Base-by-base conservation (phyloP, 30 jellyfish, hydroid and myxozoan species). In the Calvadosia cruxmelitensis region DNA sequence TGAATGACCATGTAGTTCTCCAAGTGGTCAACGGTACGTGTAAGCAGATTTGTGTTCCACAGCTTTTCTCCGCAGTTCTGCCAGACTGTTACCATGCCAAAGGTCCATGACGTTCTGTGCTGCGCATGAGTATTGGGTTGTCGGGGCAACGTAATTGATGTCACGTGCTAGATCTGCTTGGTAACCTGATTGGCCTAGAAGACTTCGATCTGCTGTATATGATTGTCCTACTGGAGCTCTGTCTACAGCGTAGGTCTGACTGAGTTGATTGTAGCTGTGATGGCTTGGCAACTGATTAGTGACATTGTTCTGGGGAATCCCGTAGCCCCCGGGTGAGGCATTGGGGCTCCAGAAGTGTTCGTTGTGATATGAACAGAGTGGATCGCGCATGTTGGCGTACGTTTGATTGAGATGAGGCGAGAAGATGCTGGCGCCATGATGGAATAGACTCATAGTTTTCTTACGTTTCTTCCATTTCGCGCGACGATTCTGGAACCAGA, bases 401-500 rank as follows among this genome's bases (percentile, higher is more conserved):
- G 75, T 75, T 53, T 77, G 94, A 71, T 82, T 89, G 80, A 89
- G 65, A 49, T 89, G 93, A 28, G 98, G 93, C 1, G 98, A 70
- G 64, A 89, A 89, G 12, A 89, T 61, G 34, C 92, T 88, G 24
- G 98, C 88, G 35, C 93, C 84, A 34, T 82, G 93, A 71, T 89
- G 95, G 64, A 89, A 81, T 27, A 89, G 67, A 53, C 79, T 89
- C 92, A 81, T 82, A n/a, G 98, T 79, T 85, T 89, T 89, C 95
- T 81, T 89, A 3, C 98, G 69, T 66, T 89, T 89, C 86, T 89
- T 89, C 98, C 98, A 89, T 77, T 89, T 89, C 32, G 98, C 98
- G 50, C 98, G 86, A 7, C 98, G 93, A 64, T 89, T 89, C 64
- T 89, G 98, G 77, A 89, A 89, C 98, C 98, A 89, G 27, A 89